Evolutionary conservation across 2,888 invertebrate species (phyloP).

Genomic region (Mimachlamys varia): DNA sequence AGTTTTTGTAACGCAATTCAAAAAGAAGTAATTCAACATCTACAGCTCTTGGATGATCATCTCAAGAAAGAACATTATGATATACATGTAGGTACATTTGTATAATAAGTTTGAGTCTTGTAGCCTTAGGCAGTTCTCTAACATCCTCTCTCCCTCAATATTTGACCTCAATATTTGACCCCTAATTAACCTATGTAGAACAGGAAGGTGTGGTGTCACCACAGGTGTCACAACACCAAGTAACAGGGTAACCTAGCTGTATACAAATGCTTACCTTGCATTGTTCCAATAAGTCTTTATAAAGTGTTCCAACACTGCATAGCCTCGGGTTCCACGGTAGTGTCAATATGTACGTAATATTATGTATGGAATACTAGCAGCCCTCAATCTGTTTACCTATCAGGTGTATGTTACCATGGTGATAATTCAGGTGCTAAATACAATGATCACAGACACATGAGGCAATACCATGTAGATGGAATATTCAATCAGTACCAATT

Average conservation of each 20-base stretch:
- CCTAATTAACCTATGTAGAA: not conserved
- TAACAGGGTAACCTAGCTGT: not conserved
- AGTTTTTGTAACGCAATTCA: no score
- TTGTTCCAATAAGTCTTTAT: not conserved
- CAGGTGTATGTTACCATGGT: not conserved
- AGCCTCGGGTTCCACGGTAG: not conserved
- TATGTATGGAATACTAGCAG: not conserved
- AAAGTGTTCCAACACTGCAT: not conserved
- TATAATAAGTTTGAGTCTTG: no score
- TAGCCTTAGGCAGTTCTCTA: no score
- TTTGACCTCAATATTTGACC: no score
- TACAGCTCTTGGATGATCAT: no score
- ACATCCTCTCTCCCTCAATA: no score
- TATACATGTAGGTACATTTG: no score
- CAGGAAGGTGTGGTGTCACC: not conserved
- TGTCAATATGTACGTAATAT: not conserved
- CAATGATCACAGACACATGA: not conserved
- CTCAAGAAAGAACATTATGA: no score
- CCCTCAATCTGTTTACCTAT: not conserved
- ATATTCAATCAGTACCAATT: not conserved
- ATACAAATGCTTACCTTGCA: not conserved
- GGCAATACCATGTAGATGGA: not conserved
- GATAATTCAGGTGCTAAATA: constrained; percentile 6
- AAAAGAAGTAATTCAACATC: no score
- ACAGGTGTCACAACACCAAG: not conserved